Evolutionary conservation across 2,888 invertebrate genomes (phyloP).

Genomic region (Galeruca laticollis): DNA sequence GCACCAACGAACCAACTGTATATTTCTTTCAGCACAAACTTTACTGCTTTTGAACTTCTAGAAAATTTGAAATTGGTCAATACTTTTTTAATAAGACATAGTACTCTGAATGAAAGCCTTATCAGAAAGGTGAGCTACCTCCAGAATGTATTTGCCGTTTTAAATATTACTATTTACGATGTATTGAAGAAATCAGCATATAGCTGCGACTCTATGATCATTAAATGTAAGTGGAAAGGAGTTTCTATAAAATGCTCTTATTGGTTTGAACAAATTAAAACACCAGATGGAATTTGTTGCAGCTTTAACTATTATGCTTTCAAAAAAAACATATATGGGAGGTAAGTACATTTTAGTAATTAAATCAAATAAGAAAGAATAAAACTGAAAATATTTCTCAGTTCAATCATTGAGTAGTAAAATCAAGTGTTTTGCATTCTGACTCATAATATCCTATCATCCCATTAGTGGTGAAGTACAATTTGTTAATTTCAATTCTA

Average conservation of each 20-base stretch:
- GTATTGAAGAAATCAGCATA: constrained; percentile 48
- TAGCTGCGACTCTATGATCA: constrained; percentile 53
- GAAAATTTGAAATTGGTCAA: constrained; percentile 12
- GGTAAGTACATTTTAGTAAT: constrained; percentile 55
- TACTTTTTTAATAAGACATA: constrained; percentile 11
- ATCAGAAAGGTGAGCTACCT: constrained; percentile 39
- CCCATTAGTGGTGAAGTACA: too few species aligned
- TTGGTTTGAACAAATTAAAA: constrained; percentile 57
- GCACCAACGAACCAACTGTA: not conserved
- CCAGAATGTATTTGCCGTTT: constrained; percentile 50
- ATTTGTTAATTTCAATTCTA: too few species aligned
- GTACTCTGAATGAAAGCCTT: constrained; percentile 24
- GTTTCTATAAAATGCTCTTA: constrained; percentile 54
- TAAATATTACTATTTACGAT: constrained; percentile 44
- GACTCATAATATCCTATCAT: too few species aligned
- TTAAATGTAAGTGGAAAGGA: constrained; percentile 60
- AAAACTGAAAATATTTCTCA: too few species aligned
- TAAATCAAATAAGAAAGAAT: too few species aligned
- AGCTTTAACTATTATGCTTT: constrained; percentile 73
- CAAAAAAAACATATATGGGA: constrained; percentile 57
- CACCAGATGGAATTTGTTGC: constrained; percentile 70
- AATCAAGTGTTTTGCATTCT: too few species aligned
- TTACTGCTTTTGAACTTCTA: not conserved
- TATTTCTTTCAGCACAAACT: constrained; percentile 19
- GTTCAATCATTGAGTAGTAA: too few species aligned